Base-by-base conservation (phyloP, 2,113 vertebrate genomes). In the Myotis lucifugus region DNA sequence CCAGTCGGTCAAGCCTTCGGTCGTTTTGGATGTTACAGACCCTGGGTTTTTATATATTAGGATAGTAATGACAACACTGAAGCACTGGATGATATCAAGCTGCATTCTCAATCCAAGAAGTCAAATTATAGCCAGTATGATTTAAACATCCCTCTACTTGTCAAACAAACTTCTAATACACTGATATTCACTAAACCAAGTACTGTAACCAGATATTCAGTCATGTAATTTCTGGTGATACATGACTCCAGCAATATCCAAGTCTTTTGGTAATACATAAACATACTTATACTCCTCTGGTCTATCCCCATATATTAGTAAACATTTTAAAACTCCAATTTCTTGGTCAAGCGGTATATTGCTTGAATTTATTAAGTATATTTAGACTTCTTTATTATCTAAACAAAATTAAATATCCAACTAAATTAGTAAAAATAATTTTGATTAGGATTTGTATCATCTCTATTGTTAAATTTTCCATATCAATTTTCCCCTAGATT, bases 371-470 rank as follows among this genome's bases (percentile, higher is more conserved):
- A 85, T 83, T 93, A 95, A 95, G 90, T 88, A 87, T 54, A 95
- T 37, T 92, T 88, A 93, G 83, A 95, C 46, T 90, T 92, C 40
- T 90, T 52, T 88, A 81, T 77, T 90, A 76, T 25, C 96, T 46
- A 90, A 93, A 95, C 72, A 87, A 94, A 95, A 40, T 37, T 90
- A 94, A 87, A 96, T 85, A 46, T 82, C 94, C 81, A 97, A 85
- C 87, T 85, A 94, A 90, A 64, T 84, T 90, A 96, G 32, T 79
- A 73, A 87, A 90, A 96, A 93, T 17, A 59, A 79, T 42, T 42
- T 61, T 56, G 15, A 21, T 42, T 46, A 64, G 37, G 37, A 82
- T 77, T 72, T 79, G 46, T 92, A 18, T 61, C 18, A 79, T 64
- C 21, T 70, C 29, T 61, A 40, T 64, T 88, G 81, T 50, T 48